These are phyloP conservation scores for Cotesia glomerata DNA, from an alignment of 1,140 invertebrate genomes.

Conservation along the genomic window DNA sequence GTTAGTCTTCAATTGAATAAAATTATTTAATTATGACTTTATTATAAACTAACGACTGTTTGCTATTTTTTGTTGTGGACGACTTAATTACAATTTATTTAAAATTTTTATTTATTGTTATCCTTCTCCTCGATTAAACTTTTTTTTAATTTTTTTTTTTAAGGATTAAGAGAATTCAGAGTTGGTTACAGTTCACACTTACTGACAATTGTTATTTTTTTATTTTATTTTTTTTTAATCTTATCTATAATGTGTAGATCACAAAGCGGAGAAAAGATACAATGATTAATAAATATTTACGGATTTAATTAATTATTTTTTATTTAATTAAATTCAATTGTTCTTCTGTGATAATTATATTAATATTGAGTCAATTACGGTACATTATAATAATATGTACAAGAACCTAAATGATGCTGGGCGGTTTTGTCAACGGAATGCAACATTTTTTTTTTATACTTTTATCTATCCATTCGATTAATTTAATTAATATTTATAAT, in stretches of 20 bases:
- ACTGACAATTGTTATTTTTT: constrained; percentile 27
- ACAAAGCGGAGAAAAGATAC: constrained; percentile 40
- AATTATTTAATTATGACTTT: not conserved
- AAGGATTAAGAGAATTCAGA: constrained; percentile 34
- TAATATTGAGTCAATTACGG: constrained; percentile 37
- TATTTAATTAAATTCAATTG: constrained; percentile 29
- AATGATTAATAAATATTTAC: constrained; percentile 32
- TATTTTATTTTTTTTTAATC: not conserved
- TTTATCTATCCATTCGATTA: not conserved
- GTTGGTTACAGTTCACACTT: constrained; percentile 35
- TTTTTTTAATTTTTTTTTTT: constrained; percentile 46
- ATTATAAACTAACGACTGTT: constrained; percentile 12
- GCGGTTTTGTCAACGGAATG: constrained; percentile 51
- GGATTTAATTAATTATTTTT: constrained; percentile 8
- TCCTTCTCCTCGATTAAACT: constrained; percentile 16
- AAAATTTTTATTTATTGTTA: constrained; percentile 46
- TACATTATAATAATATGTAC: constrained; percentile 49
- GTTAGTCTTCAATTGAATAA: not conserved
- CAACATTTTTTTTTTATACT: too few species aligned
- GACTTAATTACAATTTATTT: constrained; percentile 43
- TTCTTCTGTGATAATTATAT: constrained; percentile 32
- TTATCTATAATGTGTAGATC: constrained; percentile 32
- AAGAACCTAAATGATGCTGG: constrained; percentile 46
- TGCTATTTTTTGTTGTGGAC: constrained; percentile 30
- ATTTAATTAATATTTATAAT: constrained; percentile 16